Evolutionary conservation across 2,797 vertebrate genomes (phyloP), one percentile per base, ranked within the genome.

Genomic region (Salarias fasciatus): DNA sequence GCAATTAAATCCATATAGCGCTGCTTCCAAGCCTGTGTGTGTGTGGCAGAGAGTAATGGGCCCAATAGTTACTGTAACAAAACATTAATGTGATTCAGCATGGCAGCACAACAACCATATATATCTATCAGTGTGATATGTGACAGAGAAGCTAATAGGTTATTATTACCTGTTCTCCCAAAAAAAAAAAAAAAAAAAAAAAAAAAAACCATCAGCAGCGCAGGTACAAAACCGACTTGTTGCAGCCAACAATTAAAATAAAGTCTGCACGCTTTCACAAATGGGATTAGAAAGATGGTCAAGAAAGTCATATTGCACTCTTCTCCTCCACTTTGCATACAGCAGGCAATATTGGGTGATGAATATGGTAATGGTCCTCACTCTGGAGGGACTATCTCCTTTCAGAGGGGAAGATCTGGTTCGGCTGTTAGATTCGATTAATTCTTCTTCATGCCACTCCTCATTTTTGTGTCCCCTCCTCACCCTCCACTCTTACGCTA

Each of bases 381-480:
- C 86, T 91, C 89, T 91, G 44, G 71, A 70, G 90, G 89, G 89
- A 90, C 84, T 84, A 78, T 89, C 86, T 83, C 79, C 85, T 90
- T 89, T 90, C 86, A 88, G 80, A 84, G 82, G 80, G 84, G 83
- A 83, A 88, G 90, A 90, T 90, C 88, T 82, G 86, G 82, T 89
- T 90, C 63, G 88, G 86, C 85, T 88, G 82, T 88, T 90, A 88
- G 80, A 92, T 92, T 92, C 81, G 87, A 93, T 93, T 93, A 93
- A 92, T 91, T 90, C 83, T 84, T 90, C 85, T 82, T 87, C 89
- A 90, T 88, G 92, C 91, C 92, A 93, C 90, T 94, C 89, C 89
- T 92, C 90, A 92, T 92, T 92, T 92, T 87, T 69, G 83, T 77
- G 73, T 48, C 61, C 72, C 75, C 75, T 81, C 56, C 61, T 45